Evolutionary conservation across 1,140 invertebrate species (phyloP).

Genomic region (Cotesia vestalis): DNA sequence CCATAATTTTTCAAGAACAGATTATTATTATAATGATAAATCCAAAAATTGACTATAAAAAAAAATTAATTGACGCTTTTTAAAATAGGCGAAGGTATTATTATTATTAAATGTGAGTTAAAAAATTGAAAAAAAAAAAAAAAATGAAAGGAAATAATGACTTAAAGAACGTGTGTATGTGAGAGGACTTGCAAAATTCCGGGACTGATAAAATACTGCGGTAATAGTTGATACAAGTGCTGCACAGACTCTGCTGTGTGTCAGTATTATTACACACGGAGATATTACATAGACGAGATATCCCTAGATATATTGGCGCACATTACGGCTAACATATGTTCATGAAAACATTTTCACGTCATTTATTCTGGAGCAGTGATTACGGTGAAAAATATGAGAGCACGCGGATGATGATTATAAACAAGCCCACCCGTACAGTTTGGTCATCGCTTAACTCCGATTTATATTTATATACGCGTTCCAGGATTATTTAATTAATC

Average conservation of each 20-base stretch:
- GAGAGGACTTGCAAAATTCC: too few relatives aligned
- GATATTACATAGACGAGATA: too few relatives aligned
- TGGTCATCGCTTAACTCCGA: constrained; percentile 1
- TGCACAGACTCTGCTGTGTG: too few relatives aligned
- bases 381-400: constrained; percentile 10
- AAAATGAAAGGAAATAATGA: constrained; percentile 10
- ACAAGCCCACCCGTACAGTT: constrained; percentile 25
- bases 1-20: too few relatives aligned
- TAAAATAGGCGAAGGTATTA: too few relatives aligned
- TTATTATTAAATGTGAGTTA: not conserved
- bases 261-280: not conserved
- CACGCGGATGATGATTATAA: constrained; percentile 1
- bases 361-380: constrained; percentile 2
- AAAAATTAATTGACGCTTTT: too few relatives aligned
- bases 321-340: constrained; percentile 12
- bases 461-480: constrained; percentile 22
- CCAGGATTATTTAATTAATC: constrained; percentile 61
- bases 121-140: not conserved
- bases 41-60: too few relatives aligned
- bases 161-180: constrained; percentile 7
- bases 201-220: too few relatives aligned
- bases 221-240: too few relatives aligned
- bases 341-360: constrained; percentile 21
- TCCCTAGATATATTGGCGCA: constrained; percentile 1
- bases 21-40: too few relatives aligned